These are phyloP conservation scores for Oryzias woworae DNA, from an alignment of 2,113 vertebrate species.

Conservation along the genomic window DNA sequence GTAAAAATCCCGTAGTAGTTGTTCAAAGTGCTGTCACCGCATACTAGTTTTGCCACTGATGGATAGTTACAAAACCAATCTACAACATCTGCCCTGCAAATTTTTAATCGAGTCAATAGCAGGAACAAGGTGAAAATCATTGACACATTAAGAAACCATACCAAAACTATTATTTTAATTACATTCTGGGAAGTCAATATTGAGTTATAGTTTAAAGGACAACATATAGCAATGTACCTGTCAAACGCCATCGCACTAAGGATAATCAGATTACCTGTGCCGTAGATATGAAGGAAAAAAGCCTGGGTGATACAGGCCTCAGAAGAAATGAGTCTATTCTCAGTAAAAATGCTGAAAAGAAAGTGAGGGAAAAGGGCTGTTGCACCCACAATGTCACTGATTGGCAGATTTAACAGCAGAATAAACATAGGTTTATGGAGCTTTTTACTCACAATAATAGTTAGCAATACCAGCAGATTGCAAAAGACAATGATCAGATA, in stretches of 20 bases:
- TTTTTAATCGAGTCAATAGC: slow-evolving; percentile 14
- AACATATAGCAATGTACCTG: slow-evolving; percentile 70
- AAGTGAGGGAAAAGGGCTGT: slow-evolving; percentile 65
- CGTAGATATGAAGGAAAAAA: slow-evolving; percentile 61
- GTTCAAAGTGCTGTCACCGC: slow-evolving; percentile 51
- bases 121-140: background rate
- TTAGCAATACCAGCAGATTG: slow-evolving; percentile 55
- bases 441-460: slow-evolving; percentile 48
- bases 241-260: slow-evolving; percentile 70
- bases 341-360: slow-evolving; percentile 42
- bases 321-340: slow-evolving; percentile 48
- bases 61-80: slow-evolving; percentile 70
- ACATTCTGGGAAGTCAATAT: slow-evolving; percentile 50
- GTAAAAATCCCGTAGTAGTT: slow-evolving; percentile 57
- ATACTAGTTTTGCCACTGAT: slow-evolving; percentile 55
- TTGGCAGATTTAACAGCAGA: slow-evolving; percentile 63
- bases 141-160: slow-evolving; percentile 48
- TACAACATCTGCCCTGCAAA: slow-evolving; percentile 57
- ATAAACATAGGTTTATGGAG: slow-evolving; percentile 72
- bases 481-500: slow-evolving; percentile 53
- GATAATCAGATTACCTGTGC: slow-evolving; percentile 48
- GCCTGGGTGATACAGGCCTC: slow-evolving; percentile 59
- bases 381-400: slow-evolving; percentile 64
- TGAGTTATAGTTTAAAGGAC: slow-evolving; percentile 60
- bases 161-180: slow-evolving; percentile 35